Base-by-base conservation (phyloP, 2,113 vertebrate genomes). In the Lagopus muta region DNA sequence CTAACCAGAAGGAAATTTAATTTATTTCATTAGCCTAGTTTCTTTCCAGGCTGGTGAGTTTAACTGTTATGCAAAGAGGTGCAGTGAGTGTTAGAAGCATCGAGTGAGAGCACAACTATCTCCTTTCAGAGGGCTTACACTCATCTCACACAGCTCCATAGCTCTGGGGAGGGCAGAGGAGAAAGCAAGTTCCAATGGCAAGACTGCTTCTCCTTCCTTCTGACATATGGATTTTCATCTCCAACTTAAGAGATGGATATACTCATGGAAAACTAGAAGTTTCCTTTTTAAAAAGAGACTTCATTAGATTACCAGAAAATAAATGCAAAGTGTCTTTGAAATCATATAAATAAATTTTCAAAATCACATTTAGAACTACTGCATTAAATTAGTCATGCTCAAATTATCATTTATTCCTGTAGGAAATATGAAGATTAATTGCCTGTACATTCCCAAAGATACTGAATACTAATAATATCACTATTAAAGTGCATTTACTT, bases 361-460 rank as follows among this genome's bases (percentile, higher is more conserved):
- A 84, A 69, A 90, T 57, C 12, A 28, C 60, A 75, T 86, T 82
- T 69, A 61, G 45, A 81, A 77, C 82, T 77, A 81, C 42, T 43
- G 24, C 4, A 69, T 82, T 66, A 78, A 92, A 96, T 83, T 86
- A 90, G 65, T 90, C 47, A 90, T 88, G n/a, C 40, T 3, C 66
- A 94, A 89, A 91, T 89, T 79, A 92, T 76, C n/a, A 70, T 89
- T 86, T 93, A 78, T 82, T 93, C 86, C 81, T 83, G 57, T 28
- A 82, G 83, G 81, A 94, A 90, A 89, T 86, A 89, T 6, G 55
- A 89, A 66, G 67, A 91, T 88, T 92, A 96, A 94, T 86, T 92
- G 83, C 18, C 80, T 75, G 57, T 55, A 90, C 81, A 92, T 72
- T 93, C 62, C 61, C 66, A 86, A 86, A 90, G 73, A 72, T 55